Evolutionary conservation across 2,888 invertebrate species (phyloP).

Genomic region (Rhopalosiphum nymphaeae): DNA sequence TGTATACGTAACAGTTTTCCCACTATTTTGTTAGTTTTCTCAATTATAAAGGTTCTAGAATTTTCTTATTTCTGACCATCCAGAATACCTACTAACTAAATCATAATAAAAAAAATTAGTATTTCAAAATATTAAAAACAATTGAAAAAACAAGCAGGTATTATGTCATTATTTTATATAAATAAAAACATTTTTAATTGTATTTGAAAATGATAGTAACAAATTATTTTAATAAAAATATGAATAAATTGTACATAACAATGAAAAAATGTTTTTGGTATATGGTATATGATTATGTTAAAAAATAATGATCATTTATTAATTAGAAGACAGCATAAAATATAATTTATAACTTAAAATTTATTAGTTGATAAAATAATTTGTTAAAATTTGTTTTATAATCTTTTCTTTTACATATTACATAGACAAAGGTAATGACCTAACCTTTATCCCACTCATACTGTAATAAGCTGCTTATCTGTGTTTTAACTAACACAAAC

Average conservation of each 20-base stretch:
- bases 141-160: not conserved
- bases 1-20: no score
- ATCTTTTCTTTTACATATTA: not conserved
- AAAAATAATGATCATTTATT: not conserved
- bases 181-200: no score
- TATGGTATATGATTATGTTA: no score
- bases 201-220: no score
- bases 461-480: slow-evolving; percentile 14
- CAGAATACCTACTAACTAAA: not conserved
- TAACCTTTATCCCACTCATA: not conserved
- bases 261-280: not conserved
- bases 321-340: not conserved
- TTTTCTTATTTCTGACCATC: not conserved
- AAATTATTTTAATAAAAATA: not conserved
- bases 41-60: not conserved
- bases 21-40: not conserved
- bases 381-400: not conserved
- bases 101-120: not conserved
- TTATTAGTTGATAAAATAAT: not conserved
- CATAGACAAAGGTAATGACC: not conserved
- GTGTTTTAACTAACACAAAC: not conserved
- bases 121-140: not conserved
- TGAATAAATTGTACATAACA: not conserved
- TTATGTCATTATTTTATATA: not conserved
- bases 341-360: not conserved